Conservation (phyloP, 2,797 vertebrate genomes). For the Perdix hodgsoniae region DNA sequence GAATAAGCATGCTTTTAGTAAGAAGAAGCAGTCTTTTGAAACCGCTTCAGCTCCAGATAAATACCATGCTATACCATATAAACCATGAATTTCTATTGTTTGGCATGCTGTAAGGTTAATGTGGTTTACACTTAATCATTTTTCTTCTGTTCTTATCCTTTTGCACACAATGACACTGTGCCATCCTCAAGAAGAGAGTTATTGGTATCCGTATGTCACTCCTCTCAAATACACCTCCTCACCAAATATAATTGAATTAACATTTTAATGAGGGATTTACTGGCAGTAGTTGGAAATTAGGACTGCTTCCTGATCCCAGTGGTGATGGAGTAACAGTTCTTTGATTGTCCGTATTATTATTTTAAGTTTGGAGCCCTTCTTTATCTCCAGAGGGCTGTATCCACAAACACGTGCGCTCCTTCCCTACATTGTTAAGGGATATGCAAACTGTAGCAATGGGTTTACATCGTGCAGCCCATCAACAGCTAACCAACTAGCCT, state of each 20-base stretch:
- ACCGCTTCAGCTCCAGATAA: background rate
- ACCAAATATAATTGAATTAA: constrained; percentile 15
- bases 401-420: background rate
- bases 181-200: background rate
- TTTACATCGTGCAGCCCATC: background rate
- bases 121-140: background rate
- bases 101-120: background rate
- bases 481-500: background rate
- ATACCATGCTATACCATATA: rapidly evolving
- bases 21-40: background rate
- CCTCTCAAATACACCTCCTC: background rate
- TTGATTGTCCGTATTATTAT: background rate
- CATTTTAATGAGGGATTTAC: constrained; percentile 16
- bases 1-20: background rate
- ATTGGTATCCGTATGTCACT: background rate
- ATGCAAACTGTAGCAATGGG: background rate
- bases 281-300: constrained; percentile 26
- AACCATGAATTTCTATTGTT: background rate
- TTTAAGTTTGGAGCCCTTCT: background rate
- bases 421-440: background rate
- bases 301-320: background rate
- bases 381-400: background rate
- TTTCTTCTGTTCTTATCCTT: background rate
- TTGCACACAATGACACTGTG: background rate
- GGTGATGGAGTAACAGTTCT: background rate